phyloP scores from a whole-genome alignment of 2,113 vertebrate genomes.

The Pelecanus crispus region DNA sequence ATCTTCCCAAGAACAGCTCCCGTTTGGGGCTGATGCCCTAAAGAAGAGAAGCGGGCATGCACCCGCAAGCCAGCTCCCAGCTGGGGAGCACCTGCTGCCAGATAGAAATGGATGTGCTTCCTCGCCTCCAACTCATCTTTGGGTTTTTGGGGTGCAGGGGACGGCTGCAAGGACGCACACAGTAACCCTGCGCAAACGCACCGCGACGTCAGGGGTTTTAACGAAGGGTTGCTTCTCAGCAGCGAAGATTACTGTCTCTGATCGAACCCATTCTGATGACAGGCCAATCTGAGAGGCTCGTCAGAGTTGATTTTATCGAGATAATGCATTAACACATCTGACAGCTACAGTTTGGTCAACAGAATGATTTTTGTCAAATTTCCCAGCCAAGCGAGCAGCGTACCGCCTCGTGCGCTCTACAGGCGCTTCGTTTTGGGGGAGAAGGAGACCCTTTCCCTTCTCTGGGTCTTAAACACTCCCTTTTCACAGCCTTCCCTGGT shows the following conservation, averaged over 20 bases:
- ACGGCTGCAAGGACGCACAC: not conserved
- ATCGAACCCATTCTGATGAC: conserved; percentile 26
- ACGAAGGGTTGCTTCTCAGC: not conserved
- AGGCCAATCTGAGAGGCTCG: not conserved
- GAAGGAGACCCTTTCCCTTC: not conserved
- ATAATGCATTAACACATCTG: conserved; percentile 27
- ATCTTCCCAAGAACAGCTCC: not conserved
- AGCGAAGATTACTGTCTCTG: not conserved
- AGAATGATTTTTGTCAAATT: not conserved
- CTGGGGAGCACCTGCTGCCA: not conserved
- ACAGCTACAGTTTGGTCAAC: conserved; percentile 24
- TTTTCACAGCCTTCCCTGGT: not conserved
- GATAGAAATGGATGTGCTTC: not conserved
- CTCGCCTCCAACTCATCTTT: not conserved
- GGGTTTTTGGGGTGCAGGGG: fast-evolving
- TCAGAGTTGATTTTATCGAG: conserved; percentile 39
- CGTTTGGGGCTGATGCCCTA: not conserved
- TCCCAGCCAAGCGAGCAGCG: fast-evolving
- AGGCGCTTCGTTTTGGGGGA: fast-evolving
- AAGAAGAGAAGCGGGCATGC: not conserved
- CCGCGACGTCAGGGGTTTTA: not conserved
- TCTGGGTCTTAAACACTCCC: not conserved
- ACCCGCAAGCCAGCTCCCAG: not conserved
- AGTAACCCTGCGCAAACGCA: not conserved
- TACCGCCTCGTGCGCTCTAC: fast-evolving